These are phyloP conservation scores for Salarias fasciatus DNA, from an alignment of 2,797 vertebrate species.

Conservation along the genomic window DNA sequence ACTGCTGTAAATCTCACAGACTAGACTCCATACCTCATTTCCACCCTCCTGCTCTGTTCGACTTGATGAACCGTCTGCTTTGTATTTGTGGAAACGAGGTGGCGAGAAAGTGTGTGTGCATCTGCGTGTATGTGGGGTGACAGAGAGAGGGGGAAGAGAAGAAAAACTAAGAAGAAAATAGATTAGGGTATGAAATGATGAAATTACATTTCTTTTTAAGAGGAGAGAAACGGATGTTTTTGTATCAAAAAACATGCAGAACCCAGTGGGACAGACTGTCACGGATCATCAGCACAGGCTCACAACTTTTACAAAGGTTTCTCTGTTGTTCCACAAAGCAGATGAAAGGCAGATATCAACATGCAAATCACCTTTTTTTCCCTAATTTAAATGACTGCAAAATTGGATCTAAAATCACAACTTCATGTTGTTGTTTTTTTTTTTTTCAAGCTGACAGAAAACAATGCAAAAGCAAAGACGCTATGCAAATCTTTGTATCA, in stretches of 20 bases:
- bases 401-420: constrained; percentile 28
- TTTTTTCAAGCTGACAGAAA: constrained; percentile 23
- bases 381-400: constrained; percentile 43
- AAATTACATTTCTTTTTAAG: constrained; percentile 34
- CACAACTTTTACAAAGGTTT: constrained; percentile 32
- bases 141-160: constrained; percentile 12
- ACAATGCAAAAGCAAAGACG: constrained; percentile 21
- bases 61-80: constrained; percentile 50
- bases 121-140: background rate
- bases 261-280: constrained; percentile 31
- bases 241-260: constrained; percentile 39
- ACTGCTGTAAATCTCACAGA: constrained; percentile 50
- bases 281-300: constrained; percentile 45
- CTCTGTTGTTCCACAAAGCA: constrained; percentile 25
- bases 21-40: constrained; percentile 57
- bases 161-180: constrained; percentile 16
- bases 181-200: constrained; percentile 27
- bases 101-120: background rate
- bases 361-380: constrained; percentile 41
- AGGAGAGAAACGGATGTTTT: constrained; percentile 41
- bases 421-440: constrained; percentile 1
- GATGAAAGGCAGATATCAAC: constrained; percentile 47
- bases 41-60: constrained; percentile 43
- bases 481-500: constrained; percentile 37
- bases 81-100: constrained; percentile 55